Base-by-base conservation (phyloP, 2,888 invertebrate species). In the Tenthredo livida region DNA sequence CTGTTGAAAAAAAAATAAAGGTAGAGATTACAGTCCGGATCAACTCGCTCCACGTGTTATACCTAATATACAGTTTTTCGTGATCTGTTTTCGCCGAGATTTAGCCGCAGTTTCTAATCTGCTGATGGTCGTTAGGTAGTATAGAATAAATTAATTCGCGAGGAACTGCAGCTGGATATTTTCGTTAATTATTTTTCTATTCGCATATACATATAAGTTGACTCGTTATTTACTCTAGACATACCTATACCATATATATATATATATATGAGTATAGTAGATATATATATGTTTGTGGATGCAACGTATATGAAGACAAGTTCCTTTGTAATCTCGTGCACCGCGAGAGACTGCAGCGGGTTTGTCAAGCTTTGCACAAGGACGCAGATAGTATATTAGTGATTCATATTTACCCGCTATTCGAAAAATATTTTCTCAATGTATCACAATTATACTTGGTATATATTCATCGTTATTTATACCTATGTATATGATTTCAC, bases 311-410 rank as follows among this genome's bases (percentile, higher is more conserved):
- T 2, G 25, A 54, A n/a, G 25, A 25, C 25, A 17, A 21, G 12
- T 75, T 47, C 17, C 75, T 75, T 75, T 75, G 70, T 70, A 37
- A 70, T 70, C 70, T 70, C n/a, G 70, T 12, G 17, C n/a, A n/a
- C n/a, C n/a, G n/a, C n/a, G n/a, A n/a, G n/a, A n/a, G 61, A 61
- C 61, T 12, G 61, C 37, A 37, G 37, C 61, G 10, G 67, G 67
- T 17, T 70, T 70, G 37, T 61, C 61, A 70, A 70, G 70, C 70
- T 70, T 70, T 70, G 70, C 33, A 70, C 70, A 70, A 70, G 70
- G 70, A 70, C 70, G 70, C 12, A 33, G 29, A 70, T 70, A 70
- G 37, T 37, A 37, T 37, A 37, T 2, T n/a, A 75, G 15, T 43
- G 75, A 75, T 47, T 75, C 75, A 75, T 72, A 47, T 72, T 7